A percentile compares a stretch with the other conserved stretches of the same genome.
Evolutionary conservation across 1,140 invertebrate species (phyloP).

Genomic region (Oedothorax gibbosus): DNA sequence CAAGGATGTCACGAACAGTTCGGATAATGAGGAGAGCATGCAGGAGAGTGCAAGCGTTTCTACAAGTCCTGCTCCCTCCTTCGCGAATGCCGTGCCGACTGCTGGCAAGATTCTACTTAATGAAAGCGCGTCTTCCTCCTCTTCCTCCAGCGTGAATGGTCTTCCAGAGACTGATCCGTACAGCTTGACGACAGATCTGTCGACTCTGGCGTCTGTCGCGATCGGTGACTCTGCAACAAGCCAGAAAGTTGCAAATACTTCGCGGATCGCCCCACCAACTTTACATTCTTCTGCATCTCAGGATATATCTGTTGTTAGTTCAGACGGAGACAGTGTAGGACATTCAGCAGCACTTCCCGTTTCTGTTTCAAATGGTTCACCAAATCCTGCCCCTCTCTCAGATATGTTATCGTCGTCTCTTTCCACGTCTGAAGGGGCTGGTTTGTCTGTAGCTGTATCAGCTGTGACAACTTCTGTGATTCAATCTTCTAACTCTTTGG

Average conservation of each 20-base stretch:
- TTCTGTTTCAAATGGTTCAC: slow-evolving; percentile 17
- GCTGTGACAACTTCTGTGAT: slow-evolving; percentile 59
- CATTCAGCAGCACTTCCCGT: slow-evolving; percentile 20
- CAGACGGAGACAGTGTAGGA: slow-evolving; percentile 24
- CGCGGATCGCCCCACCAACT: neutral
- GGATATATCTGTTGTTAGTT: slow-evolving; percentile 34
- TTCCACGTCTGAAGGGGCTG: neutral
- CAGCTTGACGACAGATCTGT: slow-evolving; percentile 49
- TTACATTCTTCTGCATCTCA: slow-evolving; percentile 39
- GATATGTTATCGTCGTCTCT: slow-evolving; percentile 23
- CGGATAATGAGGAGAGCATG: slow-evolving; percentile 80
- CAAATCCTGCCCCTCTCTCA: slow-evolving; percentile 19
- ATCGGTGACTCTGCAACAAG: slow-evolving; percentile 59
- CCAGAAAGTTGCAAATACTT: slow-evolving; percentile 9
- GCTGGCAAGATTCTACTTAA: slow-evolving; percentile 39
- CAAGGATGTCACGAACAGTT: slow-evolving; percentile 76
- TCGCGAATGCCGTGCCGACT: slow-evolving; percentile 48
- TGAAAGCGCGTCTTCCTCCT: slow-evolving; percentile 12
- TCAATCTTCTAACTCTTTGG: slow-evolving; percentile 49
- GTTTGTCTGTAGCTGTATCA: slow-evolving; percentile 41
- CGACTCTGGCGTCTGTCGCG: slow-evolving; percentile 61
- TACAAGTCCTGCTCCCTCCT: slow-evolving; percentile 59
- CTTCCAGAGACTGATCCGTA: slow-evolving; percentile 54
- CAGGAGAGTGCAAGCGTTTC: slow-evolving; percentile 62
- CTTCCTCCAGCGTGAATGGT: slow-evolving; percentile 49